Percentiles rank a stretch among this genome's conserved stretches.
Conservation (phyloP, 2,888 invertebrate genomes). For the Hypomecis punctinalis region DNA sequence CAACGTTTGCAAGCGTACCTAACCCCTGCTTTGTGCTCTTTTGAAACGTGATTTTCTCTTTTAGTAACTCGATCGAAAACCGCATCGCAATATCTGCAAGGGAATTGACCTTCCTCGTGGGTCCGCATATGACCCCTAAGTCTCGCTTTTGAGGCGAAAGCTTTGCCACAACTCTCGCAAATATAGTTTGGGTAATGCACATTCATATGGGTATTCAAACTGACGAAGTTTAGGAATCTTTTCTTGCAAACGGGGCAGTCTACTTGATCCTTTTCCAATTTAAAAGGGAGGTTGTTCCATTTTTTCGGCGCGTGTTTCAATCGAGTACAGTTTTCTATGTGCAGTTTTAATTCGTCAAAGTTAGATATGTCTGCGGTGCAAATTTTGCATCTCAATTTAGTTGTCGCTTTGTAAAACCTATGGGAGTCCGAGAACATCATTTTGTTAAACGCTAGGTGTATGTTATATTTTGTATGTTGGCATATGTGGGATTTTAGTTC, state of each 20-base stretch:
- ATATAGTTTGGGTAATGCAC: constrained; percentile 80
- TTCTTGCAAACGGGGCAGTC: constrained; percentile 78
- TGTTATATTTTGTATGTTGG: constrained; percentile 62
- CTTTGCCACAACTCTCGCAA: constrained; percentile 82
- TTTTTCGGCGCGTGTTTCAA: constrained; percentile 51
- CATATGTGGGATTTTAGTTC: constrained; percentile 63
- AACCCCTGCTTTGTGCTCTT: constrained; percentile 75
- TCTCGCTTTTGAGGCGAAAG: constrained; percentile 80
- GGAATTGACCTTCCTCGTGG: constrained; percentile 78
- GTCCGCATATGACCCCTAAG: constrained; percentile 81
- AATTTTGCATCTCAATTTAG: constrained; percentile 66
- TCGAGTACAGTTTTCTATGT: constrained; percentile 64
- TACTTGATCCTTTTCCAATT: constrained; percentile 75
- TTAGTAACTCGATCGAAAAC: constrained; percentile 76
- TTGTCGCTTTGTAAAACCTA: constrained; percentile 59
- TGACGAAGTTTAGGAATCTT: constrained; percentile 73
- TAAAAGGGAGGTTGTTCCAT: constrained; percentile 74
- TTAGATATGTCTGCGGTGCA: constrained; percentile 65
- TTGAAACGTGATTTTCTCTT: constrained; percentile 76
- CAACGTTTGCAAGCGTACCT: constrained; percentile 76
- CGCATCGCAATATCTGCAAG: constrained; percentile 70
- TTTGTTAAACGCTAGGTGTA: constrained; percentile 71
- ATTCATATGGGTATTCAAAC: constrained; percentile 81
- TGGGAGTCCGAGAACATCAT: constrained; percentile 69
- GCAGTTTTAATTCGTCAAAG: constrained; percentile 63